Percentiles rank a stretch among this genome's conserved stretches.
These are phyloP conservation scores for Tethya wilhelma DNA, from an alignment of 37 sponge, comb jelly and placozoan species.

Conservation along the genomic window DNA sequence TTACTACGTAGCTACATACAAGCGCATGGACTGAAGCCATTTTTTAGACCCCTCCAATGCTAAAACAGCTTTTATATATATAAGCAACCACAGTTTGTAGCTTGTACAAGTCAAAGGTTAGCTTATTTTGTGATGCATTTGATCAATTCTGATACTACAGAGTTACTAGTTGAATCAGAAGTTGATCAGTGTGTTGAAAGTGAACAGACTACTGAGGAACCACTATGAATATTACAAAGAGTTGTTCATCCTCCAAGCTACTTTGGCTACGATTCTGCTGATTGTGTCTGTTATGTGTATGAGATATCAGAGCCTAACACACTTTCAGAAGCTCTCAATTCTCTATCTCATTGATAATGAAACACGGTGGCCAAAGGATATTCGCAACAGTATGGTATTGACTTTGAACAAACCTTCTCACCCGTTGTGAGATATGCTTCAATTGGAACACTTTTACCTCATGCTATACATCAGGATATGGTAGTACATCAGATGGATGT, in stretches of 20 bases:
- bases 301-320: slow-evolving; percentile 2
- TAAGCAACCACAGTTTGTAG: too few species aligned
- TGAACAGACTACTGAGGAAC: neutral
- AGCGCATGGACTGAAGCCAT: too few species aligned
- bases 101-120: too few species aligned
- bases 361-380: slow-evolving; percentile 48
- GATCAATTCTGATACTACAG: neutral
- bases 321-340: slow-evolving; percentile 13
- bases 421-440: slow-evolving; percentile 44
- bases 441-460: slow-evolving; percentile 34
- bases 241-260: neutral
- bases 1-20: slow-evolving; percentile 32
- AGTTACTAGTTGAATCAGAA: neutral
- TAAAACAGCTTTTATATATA: slow-evolving; percentile 25
- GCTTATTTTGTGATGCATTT: slow-evolving; percentile 18
- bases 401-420: slow-evolving; percentile 51
- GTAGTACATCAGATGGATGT: slow-evolving; percentile 48
- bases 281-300: neutral
- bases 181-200: neutral
- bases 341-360: slow-evolving; percentile 25
- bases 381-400: slow-evolving; percentile 37
- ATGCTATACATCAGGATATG: slow-evolving; percentile 50
- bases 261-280: neutral
- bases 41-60: too few species aligned
- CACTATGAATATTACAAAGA: slow-evolving; percentile 3